These are phyloP conservation scores for Acanthopleura granulata DNA, from an alignment of 2,888 invertebrate species.

Conservation along the genomic window DNA sequence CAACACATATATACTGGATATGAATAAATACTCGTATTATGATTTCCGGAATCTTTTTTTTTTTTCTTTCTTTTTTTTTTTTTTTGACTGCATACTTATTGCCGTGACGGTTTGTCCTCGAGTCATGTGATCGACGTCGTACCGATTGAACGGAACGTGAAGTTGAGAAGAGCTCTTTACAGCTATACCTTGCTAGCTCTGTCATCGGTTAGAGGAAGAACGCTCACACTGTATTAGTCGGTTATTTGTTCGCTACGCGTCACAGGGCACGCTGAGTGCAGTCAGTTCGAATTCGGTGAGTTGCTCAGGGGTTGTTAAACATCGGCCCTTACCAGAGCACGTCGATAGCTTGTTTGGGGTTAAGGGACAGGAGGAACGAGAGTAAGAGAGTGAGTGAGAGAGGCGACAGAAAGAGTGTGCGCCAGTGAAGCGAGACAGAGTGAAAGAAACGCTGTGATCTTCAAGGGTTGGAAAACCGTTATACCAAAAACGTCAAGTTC, in stretches of 20 bases:
- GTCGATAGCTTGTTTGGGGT: background rate
- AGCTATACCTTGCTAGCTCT: too few relatives aligned
- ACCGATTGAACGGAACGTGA: background rate
- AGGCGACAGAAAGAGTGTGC: too few relatives aligned
- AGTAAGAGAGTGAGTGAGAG: too few relatives aligned
- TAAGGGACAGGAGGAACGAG: background rate
- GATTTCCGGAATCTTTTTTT: background rate
- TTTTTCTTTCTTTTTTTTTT: background rate
- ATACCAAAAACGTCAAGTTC: conserved; percentile 5
- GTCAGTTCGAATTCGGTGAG: background rate
- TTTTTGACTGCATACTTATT: background rate
- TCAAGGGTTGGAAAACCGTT: background rate
- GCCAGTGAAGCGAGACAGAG: too few relatives aligned
- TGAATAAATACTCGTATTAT: too few relatives aligned
- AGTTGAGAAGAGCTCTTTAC: too few relatives aligned
- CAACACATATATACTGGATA: too few relatives aligned
- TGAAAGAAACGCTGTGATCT: too few relatives aligned
- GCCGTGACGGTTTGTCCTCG: background rate
- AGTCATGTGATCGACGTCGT: background rate
- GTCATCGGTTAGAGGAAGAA: too few relatives aligned
- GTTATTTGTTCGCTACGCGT: background rate
- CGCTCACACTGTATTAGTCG: too few relatives aligned
- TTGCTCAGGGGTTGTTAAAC: background rate
- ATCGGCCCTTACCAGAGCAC: background rate
- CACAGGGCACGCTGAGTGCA: conserved; percentile 12